Conservation (phyloP, 2,113 vertebrate species). For the Psophia crepitans region DNA sequence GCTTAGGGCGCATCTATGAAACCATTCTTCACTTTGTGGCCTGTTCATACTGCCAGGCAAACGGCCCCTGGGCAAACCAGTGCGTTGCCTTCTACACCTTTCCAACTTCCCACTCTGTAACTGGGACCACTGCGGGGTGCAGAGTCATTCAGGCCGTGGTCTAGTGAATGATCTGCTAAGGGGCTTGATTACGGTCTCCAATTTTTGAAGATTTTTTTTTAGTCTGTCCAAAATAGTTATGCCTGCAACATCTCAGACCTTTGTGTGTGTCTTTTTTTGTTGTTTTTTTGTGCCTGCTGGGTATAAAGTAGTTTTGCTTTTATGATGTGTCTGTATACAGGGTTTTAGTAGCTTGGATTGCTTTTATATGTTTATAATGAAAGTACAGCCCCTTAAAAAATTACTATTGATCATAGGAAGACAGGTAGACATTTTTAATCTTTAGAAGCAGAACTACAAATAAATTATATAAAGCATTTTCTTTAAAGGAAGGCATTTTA, state of each 20-base stretch:
- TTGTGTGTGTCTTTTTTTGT: not conserved
- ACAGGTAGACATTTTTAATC: conserved; percentile 1
- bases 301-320: not conserved
- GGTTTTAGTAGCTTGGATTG: conserved; percentile 4
- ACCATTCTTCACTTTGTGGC: not conserved
- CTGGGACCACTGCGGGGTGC: not conserved
- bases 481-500: not conserved
- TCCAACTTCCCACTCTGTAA: not conserved
- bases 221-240: not conserved
- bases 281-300: not conserved
- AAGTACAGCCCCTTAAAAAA: conserved; percentile 21
- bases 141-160: not conserved
- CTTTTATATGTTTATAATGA: conserved; percentile 1
- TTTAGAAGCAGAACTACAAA: not conserved
- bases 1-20: not conserved
- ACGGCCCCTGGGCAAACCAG: fast-evolving
- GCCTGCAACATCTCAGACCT: not conserved
- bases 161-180: not conserved
- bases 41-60: not conserved
- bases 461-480: not conserved
- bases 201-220: not conserved
- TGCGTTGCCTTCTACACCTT: not conserved
- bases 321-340: not conserved
- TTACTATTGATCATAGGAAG: not conserved
- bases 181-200: not conserved